phyloP scores from a whole-genome alignment of 2,797 vertebrate species.

The Megaceryle alcyon region DNA sequence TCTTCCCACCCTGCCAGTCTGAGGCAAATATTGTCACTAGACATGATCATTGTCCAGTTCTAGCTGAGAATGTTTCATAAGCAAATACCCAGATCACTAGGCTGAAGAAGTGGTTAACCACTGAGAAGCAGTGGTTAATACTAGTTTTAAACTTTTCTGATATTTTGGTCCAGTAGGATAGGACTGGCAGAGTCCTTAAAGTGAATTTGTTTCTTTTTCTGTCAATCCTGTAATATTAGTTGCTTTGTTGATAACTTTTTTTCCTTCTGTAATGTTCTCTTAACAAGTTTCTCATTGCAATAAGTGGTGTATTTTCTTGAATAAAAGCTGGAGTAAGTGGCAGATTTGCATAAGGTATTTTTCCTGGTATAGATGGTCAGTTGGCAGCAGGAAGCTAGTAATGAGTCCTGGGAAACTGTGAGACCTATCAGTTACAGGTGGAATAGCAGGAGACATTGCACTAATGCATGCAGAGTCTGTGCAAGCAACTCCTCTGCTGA shows the following conservation, averaged over 20 bases:
- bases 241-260: background rate
- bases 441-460: background rate
- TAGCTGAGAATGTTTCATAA: background rate
- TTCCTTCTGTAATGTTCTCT: background rate
- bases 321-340: background rate
- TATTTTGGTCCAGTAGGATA: background rate
- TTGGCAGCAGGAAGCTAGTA: background rate
- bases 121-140: background rate
- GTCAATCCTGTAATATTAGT: background rate
- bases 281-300: background rate
- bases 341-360: background rate
- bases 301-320: background rate
- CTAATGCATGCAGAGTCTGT: background rate
- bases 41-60: background rate
- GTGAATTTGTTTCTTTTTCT: background rate
- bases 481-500: background rate
- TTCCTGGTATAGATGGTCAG: background rate
- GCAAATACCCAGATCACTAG: background rate
- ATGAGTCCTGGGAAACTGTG: background rate
- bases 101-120: too few species aligned
- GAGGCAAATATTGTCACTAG: background rate
- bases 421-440: background rate
- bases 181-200: background rate
- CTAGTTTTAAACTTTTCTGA: background rate
- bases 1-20: fast-evolving